Evolutionary conservation across 23 tunicate genomes (phyloP).

Genomic region (Ciona savignyi): DNA sequence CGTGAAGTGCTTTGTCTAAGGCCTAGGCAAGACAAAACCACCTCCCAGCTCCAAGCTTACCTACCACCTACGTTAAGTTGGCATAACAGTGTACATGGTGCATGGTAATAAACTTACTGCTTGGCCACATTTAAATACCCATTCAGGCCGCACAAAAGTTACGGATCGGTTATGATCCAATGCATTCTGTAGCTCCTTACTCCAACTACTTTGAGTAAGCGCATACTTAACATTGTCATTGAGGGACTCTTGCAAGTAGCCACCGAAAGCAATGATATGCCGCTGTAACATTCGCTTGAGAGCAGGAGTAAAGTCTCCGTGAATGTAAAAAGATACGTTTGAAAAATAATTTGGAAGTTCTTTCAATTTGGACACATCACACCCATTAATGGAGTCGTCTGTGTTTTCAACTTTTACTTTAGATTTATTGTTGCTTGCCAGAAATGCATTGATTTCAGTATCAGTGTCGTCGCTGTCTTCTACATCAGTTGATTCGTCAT

Average conservation of each 20-base stretch:
- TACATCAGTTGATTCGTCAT: conserved; percentile 26
- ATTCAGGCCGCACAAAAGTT: background rate
- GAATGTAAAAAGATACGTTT: background rate
- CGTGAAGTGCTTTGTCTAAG: too few relatives aligned
- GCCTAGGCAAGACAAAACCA: too few relatives aligned
- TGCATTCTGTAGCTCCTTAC: background rate
- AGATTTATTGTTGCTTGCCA: background rate
- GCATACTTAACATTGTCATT: background rate
- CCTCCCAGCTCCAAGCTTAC: too few relatives aligned
- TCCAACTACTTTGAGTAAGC: background rate
- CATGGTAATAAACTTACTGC: background rate
- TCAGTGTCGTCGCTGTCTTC: conserved; percentile 61
- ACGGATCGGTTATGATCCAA: background rate
- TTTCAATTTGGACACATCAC: background rate
- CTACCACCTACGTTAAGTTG: too few relatives aligned
- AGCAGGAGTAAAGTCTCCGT: background rate
- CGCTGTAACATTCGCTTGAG: background rate
- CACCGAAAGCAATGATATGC: background rate
- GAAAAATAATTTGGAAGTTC: background rate
- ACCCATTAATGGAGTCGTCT: too few relatives aligned
- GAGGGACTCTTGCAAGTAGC: background rate
- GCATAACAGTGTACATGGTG: background rate
- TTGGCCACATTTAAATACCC: background rate
- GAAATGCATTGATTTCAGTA: conserved; percentile 19
- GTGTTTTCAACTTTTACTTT: background rate